Conservation (phyloP, 2,113 vertebrate genomes). For the Crocuta crocuta region DNA sequence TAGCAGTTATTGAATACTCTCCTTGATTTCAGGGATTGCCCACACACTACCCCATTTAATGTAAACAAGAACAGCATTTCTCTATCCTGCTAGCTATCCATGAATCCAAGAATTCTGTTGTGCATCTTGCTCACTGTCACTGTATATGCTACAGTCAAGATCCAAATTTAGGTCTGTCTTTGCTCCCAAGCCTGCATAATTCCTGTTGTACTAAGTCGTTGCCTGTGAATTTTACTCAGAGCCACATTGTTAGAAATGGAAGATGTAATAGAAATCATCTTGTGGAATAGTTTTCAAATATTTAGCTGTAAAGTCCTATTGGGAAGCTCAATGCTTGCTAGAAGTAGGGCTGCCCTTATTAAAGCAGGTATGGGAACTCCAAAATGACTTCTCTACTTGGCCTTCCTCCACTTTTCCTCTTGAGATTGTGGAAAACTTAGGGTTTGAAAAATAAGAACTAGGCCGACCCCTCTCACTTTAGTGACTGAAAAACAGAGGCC, state of each 20-base stretch:
- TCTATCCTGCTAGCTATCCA: not conserved
- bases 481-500: not conserved
- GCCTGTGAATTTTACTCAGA: not conserved
- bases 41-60: not conserved
- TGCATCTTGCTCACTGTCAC: not conserved
- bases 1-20: conserved; percentile 29
- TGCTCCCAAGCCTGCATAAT: not conserved
- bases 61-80: not conserved
- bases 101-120: not conserved
- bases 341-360: not conserved
- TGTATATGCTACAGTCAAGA: not conserved
- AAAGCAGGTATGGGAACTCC: not conserved
- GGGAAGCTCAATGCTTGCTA: not conserved
- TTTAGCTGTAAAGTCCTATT: not conserved
- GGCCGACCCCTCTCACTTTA: not conserved
- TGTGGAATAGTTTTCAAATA: conserved; percentile 28
- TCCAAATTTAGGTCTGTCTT: not conserved
- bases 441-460: not conserved
- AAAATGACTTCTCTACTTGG: not conserved
- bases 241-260: not conserved
- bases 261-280: not conserved
- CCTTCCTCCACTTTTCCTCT: not conserved
- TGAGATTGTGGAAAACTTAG: not conserved
- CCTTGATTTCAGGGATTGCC: not conserved
- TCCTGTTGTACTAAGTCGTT: not conserved